Evolutionary conservation across 1,140 invertebrate genomes (phyloP), one percentile per base, ranked within the genome.

Genomic region (Portunus trituberculatus): DNA sequence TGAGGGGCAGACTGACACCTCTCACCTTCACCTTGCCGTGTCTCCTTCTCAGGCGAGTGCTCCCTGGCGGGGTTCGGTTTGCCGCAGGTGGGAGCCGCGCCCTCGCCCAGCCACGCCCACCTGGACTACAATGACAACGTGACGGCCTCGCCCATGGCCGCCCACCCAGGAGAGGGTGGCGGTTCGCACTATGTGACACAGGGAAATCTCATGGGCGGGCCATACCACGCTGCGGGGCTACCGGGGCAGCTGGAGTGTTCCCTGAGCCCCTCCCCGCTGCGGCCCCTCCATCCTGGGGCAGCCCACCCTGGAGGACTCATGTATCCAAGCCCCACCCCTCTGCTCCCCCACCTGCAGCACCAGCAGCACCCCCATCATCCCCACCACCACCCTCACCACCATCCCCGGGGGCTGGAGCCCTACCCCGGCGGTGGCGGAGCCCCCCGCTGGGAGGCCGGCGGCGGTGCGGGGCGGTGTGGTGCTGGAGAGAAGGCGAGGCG

Each of bases 91-190:
- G 94, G 94, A 46, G 94, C 92, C 31, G 91, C 94, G 4, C 82
- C 90, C 46, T 95, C 94, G 2, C 94, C 94, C 84, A 82, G 31
- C 84, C 94, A 95, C 94, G 94, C 94, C 94, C 94, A 95, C 90
- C 91, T 95, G 6, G 94, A 95, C 84, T 95, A 92, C 91, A 95
- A 95, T 84, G 94, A 95, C 91, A 95, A 95, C 31, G 48, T 95
- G 2, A 95, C 94, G 29, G 83, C 91, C 91, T 84, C 89, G 59
- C 59, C 89, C 76, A 95, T 92, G 83, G 25, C 83, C 86, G 52
- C 91, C 84, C 94, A 95, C 84, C 90, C 92, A 4, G 52, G 67
- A 20, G 94, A 95, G 52, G 90, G 94, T 8, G 82, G 45, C 25
- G 94, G 32, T 7, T 28, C n/a, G 20, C 94, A 95, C 48, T 95